Evolutionary conservation across 37 sponge, comb jelly and placozoan genomes (phyloP), one percentile per base, ranked within the genome.

Genomic region (Ephydatia muelleri): DNA sequence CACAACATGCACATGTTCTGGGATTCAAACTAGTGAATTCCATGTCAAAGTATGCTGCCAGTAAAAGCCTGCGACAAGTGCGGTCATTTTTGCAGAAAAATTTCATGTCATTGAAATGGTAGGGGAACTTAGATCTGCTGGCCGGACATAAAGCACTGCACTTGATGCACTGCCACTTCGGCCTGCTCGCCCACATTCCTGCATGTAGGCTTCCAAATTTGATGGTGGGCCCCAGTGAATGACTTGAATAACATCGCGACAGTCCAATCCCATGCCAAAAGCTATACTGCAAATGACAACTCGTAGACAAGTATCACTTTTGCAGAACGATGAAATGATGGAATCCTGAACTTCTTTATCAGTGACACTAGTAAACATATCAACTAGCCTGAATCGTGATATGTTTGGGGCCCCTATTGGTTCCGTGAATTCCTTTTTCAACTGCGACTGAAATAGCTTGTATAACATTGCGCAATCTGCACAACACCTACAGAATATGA

Each of bases 351-450:
- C 69, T 2, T 37, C 32, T 37, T 16, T 5, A 1, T 35, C 71
- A 0, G 78, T 84, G 3, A 27, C 67, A 76, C 85, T 76, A 2
- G 85, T 84, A 64, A 43, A 84, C 85, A 76, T 84, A 47, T 84
- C 85, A 3, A 86, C 73, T 38, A 86, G 22, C 9, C 86, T 19
- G 78, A 79, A 86, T 31, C 47, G 38, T 5, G 80, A 38, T 2
- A 86, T 6, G 38, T 78, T 36, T 2, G 86, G 86, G 14, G 86
- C 86, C 14, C 22, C 75, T 14, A 26, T 9, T 23, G 86, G 86
- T 32, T 86, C 48, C 27, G 72, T 69, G 13, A 43, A 38, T 5
- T 70, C 73, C 6, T 43, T 38, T 31, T 49, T 38, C 21, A 86
- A 74, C 1, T 26, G 35, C 4, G 2, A 23, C 35, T 33, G 2